Conservation (phyloP, 1,140 invertebrate genomes). For the Brachionus rotundiformis region DNA sequence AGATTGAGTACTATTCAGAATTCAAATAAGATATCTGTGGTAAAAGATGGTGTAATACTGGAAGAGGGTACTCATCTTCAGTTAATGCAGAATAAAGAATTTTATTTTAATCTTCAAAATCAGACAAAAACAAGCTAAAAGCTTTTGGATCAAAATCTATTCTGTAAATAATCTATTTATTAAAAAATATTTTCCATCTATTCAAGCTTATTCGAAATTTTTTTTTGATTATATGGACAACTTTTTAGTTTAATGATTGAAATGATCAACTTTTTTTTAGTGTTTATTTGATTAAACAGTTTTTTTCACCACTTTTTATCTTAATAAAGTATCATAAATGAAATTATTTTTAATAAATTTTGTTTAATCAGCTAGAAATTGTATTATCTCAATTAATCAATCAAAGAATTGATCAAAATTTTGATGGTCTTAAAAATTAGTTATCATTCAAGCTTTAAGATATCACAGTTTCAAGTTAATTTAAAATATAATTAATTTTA, state of each 20-base stretch:
- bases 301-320: no score
- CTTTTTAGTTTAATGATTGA: not conserved
- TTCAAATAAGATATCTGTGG: slow-evolving; percentile 38
- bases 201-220: not conserved
- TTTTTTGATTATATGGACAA: not conserved
- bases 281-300: no score
- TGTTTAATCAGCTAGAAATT: no score
- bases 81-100: slow-evolving; percentile 15
- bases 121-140: not conserved
- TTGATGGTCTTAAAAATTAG: no score
- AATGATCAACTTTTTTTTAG: not conserved
- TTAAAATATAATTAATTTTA: no score
- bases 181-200: not conserved
- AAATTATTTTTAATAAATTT: no score
- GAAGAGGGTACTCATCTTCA: slow-evolving; percentile 40
- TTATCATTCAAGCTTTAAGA: no score
- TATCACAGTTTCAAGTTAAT: no score
- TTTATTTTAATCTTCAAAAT: slow-evolving; percentile 50
- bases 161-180: not conserved
- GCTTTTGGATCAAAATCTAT: not conserved
- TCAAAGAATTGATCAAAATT: no score
- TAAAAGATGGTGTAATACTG: slow-evolving; percentile 26
- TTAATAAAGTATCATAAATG: no score
- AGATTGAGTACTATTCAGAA: slow-evolving; percentile 51
- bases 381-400: no score